Evolutionary conservation across 1,140 invertebrate species (phyloP).

Genomic region (Mamestra configurata): DNA sequence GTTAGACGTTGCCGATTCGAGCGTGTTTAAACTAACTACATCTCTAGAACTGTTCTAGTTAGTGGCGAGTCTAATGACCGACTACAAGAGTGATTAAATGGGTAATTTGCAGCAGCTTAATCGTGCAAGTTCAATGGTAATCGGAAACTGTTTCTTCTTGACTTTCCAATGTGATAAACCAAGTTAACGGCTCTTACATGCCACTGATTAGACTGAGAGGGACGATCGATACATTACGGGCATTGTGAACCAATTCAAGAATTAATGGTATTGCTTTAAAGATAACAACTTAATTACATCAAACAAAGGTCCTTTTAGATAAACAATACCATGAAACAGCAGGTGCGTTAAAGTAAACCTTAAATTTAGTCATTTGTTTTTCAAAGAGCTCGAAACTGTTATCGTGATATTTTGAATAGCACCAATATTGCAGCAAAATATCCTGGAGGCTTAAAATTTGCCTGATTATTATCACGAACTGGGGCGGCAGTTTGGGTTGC

Average conservation of each 20-base stretch:
- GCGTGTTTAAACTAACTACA: background rate
- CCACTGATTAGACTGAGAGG: background rate
- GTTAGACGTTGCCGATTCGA: background rate
- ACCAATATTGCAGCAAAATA: conserved; percentile 1
- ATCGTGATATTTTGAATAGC: conserved; percentile 27
- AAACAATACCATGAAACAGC: background rate
- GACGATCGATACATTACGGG: background rate
- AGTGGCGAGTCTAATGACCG: conserved; percentile 24
- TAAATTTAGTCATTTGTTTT: conserved; percentile 17
- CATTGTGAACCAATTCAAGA: background rate
- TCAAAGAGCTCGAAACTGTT: background rate
- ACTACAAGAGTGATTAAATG: conserved; percentile 34
- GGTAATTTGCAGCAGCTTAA: conserved; percentile 34
- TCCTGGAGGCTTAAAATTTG: conserved; percentile 21
- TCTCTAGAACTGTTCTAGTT: conserved; percentile 1
- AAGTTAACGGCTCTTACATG: conserved; percentile 20
- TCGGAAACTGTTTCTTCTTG: conserved; percentile 16
- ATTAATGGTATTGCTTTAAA: background rate
- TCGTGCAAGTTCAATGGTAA: conserved; percentile 36
- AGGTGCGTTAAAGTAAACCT: background rate
- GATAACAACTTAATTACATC: background rate
- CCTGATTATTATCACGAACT: conserved; percentile 34
- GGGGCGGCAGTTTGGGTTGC: conserved; percentile 18
- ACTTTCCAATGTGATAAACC: conserved; percentile 19
- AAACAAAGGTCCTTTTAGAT: background rate